phyloP scores from a whole-genome alignment of 2,113 vertebrate genomes.

The Salvator merianae region DNA sequence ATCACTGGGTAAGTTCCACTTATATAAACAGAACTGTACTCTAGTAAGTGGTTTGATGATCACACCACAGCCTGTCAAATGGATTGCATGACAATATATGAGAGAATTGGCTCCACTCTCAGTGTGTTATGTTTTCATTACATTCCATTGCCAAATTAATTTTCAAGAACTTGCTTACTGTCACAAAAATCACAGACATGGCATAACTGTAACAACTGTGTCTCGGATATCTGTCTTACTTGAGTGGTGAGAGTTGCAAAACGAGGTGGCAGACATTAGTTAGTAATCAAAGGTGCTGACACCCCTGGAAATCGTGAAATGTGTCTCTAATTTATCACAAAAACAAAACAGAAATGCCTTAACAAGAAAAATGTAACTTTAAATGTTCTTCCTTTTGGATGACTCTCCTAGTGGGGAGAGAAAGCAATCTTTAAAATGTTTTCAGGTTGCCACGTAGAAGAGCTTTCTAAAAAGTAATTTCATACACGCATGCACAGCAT shows the following conservation, averaged over 20 bases:
- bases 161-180: slow-evolving; percentile 27
- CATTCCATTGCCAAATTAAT: slow-evolving; percentile 55
- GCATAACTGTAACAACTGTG: not conserved
- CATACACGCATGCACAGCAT: not conserved
- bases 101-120: slow-evolving; percentile 50
- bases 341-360: slow-evolving; percentile 18
- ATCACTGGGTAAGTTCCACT: not conserved
- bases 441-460: not conserved
- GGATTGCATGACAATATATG: slow-evolving; percentile 43
- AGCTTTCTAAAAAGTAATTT: not conserved
- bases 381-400: not conserved
- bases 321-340: not conserved
- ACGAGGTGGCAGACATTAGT: not conserved
- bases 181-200: slow-evolving; percentile 13
- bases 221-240: not conserved
- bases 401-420: not conserved
- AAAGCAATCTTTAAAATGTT: not conserved
- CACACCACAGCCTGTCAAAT: not conserved
- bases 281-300: not conserved
- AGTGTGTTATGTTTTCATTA: slow-evolving; percentile 57
- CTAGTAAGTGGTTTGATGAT: not conserved
- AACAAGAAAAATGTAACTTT: slow-evolving; percentile 11
- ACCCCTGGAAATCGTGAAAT: not conserved
- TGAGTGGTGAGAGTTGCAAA: slow-evolving; percentile 1
- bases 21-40: slow-evolving; percentile 7